Conservation (phyloP, 2,113 vertebrate genomes). For the Laticauda laticaudata region DNA sequence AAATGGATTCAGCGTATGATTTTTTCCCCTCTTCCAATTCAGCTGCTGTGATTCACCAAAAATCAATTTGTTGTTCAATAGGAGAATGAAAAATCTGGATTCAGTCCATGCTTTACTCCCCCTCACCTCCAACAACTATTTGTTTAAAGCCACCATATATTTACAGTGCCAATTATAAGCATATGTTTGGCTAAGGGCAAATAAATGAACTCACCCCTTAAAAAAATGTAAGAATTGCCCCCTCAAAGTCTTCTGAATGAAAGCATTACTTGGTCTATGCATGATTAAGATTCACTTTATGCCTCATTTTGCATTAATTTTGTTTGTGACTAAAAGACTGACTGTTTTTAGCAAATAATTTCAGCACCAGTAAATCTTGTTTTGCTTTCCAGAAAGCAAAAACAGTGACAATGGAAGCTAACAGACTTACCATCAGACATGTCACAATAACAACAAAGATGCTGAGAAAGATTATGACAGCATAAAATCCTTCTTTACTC, state of each 20-base stretch:
- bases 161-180: not conserved
- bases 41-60: not conserved
- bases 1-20: not conserved
- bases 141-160: not conserved
- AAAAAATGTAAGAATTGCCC: not conserved
- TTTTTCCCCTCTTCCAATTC: not conserved
- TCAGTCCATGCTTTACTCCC: not conserved
- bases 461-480: constrained; percentile 90
- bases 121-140: not conserved
- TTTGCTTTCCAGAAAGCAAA: constrained; percentile 25
- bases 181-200: not conserved
- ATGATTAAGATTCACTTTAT: not conserved
- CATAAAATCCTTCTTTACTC: constrained; percentile 89
- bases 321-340: constrained; percentile 9
- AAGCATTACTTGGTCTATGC: not conserved
- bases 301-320: constrained; percentile 17
- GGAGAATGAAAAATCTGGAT: not conserved
- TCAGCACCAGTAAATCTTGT: not conserved
- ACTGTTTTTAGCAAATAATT: constrained; percentile 10
- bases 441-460: constrained; percentile 90
- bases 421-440: constrained; percentile 89
- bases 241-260: not conserved
- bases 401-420: constrained; percentile 51
- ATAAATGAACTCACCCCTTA: not conserved
- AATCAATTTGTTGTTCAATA: not conserved